Evolutionary conservation across 2,888 invertebrate genomes (phyloP).

Genomic region (Microplitis manilae): DNA sequence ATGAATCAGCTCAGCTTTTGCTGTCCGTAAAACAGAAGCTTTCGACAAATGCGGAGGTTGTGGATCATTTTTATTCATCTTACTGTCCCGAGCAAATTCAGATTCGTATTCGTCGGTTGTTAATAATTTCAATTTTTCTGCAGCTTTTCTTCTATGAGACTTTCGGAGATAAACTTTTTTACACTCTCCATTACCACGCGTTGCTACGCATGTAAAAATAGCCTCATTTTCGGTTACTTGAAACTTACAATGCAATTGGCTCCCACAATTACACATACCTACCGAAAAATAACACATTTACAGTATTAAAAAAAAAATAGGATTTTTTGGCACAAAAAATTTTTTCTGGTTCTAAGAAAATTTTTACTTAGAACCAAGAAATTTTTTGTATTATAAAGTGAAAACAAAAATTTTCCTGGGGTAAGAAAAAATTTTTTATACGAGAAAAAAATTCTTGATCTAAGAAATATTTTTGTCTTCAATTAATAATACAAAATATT

Average conservation of each 20-base stretch:
- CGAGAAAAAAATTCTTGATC: too few species aligned
- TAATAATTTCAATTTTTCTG: conserved; percentile 1
- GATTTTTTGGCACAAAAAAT: too few species aligned
- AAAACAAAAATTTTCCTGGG: too few species aligned
- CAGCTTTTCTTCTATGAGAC: conserved; percentile 39
- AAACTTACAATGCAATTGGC: conserved; percentile 11
- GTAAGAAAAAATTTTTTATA: too few species aligned
- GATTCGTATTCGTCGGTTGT: conserved; percentile 30
- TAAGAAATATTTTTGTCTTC: too few species aligned
- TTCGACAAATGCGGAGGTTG: neutral
- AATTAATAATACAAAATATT: too few species aligned
- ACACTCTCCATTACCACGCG: conserved; percentile 34
- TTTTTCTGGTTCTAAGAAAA: too few species aligned
- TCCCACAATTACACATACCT: conserved; percentile 12
- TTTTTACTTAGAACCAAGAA: too few species aligned
- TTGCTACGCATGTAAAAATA: neutral
- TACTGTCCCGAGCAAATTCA: conserved; percentile 39
- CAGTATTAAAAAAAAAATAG: neutral
- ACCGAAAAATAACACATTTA: neutral
- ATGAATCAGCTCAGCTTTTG: conserved; percentile 32
- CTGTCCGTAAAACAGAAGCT: conserved; percentile 24
- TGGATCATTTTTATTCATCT: conserved; percentile 27
- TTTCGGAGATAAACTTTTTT: conserved; percentile 47
- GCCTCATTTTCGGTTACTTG: conserved; percentile 3
- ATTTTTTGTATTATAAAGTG: too few species aligned